Evolutionary conservation across 2,113 vertebrate species (phyloP).

Genomic region (Dicaeum eximium): DNA sequence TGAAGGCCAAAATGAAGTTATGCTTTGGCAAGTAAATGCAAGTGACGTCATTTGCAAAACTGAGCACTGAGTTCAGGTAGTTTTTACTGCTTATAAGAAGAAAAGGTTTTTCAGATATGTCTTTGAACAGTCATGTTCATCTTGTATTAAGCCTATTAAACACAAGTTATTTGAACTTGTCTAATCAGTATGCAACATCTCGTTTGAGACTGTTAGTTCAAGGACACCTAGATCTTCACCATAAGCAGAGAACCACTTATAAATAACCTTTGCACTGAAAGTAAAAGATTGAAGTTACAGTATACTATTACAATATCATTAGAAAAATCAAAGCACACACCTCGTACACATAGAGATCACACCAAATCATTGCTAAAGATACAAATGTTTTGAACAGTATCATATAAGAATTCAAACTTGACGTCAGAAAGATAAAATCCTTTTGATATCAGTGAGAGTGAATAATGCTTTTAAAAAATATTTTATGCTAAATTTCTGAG

Average conservation of each 20-base stretch:
- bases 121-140: background rate
- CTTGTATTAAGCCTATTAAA: background rate
- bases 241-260: constrained; percentile 25
- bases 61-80: background rate
- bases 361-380: constrained; percentile 23
- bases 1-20: background rate
- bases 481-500: background rate
- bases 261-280: constrained; percentile 7
- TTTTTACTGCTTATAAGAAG: background rate
- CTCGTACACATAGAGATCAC: background rate
- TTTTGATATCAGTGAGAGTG: background rate
- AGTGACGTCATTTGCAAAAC: background rate
- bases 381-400: constrained; percentile 26
- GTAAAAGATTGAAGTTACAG: constrained; percentile 30
- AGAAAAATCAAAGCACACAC: constrained; percentile 48
- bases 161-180: background rate
- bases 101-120: background rate
- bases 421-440: constrained; percentile 36
- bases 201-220: background rate
- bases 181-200: background rate
- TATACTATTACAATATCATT: constrained; percentile 7
- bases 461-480: background rate
- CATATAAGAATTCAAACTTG: constrained; percentile 39
- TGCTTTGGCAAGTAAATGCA: background rate
- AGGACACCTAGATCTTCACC: background rate